Evolutionary conservation across 2,113 vertebrate genomes (phyloP).

Genomic region (Sitta europaea): DNA sequence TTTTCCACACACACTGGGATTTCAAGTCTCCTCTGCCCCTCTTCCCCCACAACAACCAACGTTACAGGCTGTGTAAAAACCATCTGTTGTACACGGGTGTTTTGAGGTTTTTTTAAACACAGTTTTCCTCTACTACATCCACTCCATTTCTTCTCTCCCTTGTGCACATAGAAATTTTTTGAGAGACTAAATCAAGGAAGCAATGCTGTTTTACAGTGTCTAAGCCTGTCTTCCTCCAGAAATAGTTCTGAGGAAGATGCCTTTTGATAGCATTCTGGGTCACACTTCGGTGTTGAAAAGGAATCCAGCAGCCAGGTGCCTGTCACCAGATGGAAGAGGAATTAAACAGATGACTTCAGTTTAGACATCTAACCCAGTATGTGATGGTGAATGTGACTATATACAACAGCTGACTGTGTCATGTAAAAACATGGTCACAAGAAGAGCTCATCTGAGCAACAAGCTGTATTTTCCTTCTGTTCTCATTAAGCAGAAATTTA

Average conservation of each 20-base stretch:
- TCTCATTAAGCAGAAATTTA: slow-evolving; percentile 36
- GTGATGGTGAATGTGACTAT: neutral
- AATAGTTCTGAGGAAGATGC: neutral
- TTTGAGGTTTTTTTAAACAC: neutral
- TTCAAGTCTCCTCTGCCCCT: neutral
- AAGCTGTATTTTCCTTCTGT: neutral
- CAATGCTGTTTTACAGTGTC: neutral
- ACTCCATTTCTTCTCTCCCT: neutral
- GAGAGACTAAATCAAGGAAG: neutral
- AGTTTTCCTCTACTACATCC: neutral
- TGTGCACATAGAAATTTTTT: neutral
- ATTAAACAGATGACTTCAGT: neutral
- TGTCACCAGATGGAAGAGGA: slow-evolving; percentile 1
- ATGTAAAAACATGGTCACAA: neutral
- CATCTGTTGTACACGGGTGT: neutral
- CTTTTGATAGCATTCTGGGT: neutral
- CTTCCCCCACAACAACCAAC: neutral
- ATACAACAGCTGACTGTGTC: slow-evolving; percentile 21
- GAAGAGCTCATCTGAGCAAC: neutral
- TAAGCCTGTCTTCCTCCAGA: neutral
- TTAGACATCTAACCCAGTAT: neutral
- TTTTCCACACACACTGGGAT: neutral
- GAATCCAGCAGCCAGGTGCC: slow-evolving; percentile 13
- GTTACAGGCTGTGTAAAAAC: neutral
- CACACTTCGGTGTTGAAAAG: slow-evolving; percentile 2